Evolutionary conservation across 2,888 invertebrate genomes (phyloP), one percentile per base, ranked within the genome.

Genomic region (Conchocele bisecta): DNA sequence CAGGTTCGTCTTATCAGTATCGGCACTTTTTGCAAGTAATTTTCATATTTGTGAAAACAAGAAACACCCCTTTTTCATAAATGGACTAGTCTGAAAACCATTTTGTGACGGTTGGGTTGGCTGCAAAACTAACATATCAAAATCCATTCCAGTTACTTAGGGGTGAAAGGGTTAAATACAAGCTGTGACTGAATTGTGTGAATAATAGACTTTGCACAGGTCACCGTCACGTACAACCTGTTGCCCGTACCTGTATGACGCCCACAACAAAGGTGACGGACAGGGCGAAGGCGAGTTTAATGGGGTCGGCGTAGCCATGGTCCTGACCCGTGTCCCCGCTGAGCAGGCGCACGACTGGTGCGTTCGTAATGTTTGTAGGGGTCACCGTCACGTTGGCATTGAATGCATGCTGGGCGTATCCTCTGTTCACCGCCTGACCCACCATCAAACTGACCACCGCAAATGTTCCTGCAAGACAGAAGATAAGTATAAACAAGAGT

Each of bases 381-480:
- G 50, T 24, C 13, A 35, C 17, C 2, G 65, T 44, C 4, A 59
- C 31, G 13, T 35, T 48, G 31, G 48, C 42, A 3, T 28, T 50
- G 11, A 59, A 41, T 5, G 60, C 42, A 22, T 56, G 63, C 22
- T 33, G 66, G 48, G 77, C 85, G 42, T 74, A 77, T 0, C 77
- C 79, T 15, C 67, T 50, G 54, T 67, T 77, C 2, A 96, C 95
- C 13, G 95, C 94, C 92, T 96, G 95, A 29, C 97, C 97, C 1
- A 96, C 94, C 97, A 98, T 97, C 68, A 98, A 93, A 89, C 96
- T 96, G 37, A 96, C 94, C 0, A 98, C 95, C 1, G 98, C 97
- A 92, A 93, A 93, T 9, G 93, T 92, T 33, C 93, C 93, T 92
- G 77, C 4, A 79, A 79, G 31, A 28, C n/a, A 64, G 24, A 22